Evolutionary conservation across 2,113 vertebrate genomes (phyloP), one percentile per base, ranked within the genome.

Genomic region (Caranx melampygus): DNA sequence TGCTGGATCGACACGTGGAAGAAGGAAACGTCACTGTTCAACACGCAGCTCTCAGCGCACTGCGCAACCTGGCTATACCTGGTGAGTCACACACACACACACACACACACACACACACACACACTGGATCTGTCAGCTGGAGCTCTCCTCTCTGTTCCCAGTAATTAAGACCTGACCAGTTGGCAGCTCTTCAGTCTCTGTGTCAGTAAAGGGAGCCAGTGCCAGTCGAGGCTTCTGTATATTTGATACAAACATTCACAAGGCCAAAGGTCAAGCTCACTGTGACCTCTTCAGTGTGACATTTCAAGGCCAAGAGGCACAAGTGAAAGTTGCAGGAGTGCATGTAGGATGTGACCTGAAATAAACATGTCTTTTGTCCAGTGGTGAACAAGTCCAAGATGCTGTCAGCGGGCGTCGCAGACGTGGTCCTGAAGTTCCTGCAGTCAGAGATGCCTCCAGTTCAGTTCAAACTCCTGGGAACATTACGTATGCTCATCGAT

Each of bases 341-440:
- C 26, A 26, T 26, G 26, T 26, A 26, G 26, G 26, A 26, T 26
- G 26, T 26, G 26, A 26, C 26, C 26, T 26, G 26, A 26, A 26
- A 26, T 26, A 26, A 26, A 26, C 1, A 26, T 26, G 26, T 3
- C 2, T 44, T 2, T 33, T 62, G 4, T 88, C 12, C 91, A 99
- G 98, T 99, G 93, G 95, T 98, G 82, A 99, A 99, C 95, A 99
- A 99, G 88, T 96, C 97, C 66, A 99, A 99, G 94, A 99, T 99
- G 98, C 95, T 99, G 78, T 95, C 96, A 20, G 96, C 96, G 42
- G 97, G 97, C 0, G 98, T 99, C 61, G 96, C 97, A 21, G 96
- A 98, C 45, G 95, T 97, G 65, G 98, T 99, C 74, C 87, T 99
- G 93, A 99, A 98, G 92, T 99, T 99, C 79, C 93, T 99, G 79